phyloP scores from a whole-genome alignment of 2,113 vertebrate species.

The Falcunculus frontatus region DNA sequence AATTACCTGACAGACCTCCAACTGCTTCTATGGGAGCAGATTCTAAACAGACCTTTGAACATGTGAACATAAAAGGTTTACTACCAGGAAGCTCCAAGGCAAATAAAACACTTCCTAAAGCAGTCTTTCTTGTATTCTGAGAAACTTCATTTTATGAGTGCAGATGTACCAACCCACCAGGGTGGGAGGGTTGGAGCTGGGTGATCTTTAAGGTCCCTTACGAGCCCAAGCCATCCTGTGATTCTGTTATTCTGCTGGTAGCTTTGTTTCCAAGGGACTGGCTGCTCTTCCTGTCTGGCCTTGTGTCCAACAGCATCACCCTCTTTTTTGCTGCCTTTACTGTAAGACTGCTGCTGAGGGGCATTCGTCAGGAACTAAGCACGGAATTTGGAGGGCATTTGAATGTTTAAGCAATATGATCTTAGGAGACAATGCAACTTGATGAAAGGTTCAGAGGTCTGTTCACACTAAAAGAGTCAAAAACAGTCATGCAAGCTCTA shows the following conservation, averaged over 20 bases:
- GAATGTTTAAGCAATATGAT: background rate
- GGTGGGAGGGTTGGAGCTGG: background rate
- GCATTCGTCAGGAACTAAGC: background rate
- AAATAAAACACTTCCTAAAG: background rate
- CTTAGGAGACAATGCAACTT: rapidly evolving
- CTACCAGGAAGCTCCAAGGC: background rate
- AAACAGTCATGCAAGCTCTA: background rate
- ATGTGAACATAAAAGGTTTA: background rate
- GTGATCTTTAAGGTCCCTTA: background rate
- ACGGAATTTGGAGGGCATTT: background rate
- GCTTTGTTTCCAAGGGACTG: background rate
- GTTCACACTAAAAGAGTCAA: background rate
- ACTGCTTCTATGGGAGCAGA: background rate
- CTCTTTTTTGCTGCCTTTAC: background rate
- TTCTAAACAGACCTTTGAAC: background rate
- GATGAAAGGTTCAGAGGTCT: background rate
- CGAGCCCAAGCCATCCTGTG: background rate
- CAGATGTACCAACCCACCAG: background rate
- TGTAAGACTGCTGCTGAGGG: background rate
- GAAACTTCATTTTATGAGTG: background rate
- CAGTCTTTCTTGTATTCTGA: background rate
- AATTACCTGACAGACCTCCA: background rate
- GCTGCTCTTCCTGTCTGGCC: background rate
- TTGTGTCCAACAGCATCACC: background rate
- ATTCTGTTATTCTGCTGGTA: background rate